Evolutionary conservation across 2,888 invertebrate genomes (phyloP), one percentile per base, ranked within the genome.

Genomic region (Adineta ricciae): DNA sequence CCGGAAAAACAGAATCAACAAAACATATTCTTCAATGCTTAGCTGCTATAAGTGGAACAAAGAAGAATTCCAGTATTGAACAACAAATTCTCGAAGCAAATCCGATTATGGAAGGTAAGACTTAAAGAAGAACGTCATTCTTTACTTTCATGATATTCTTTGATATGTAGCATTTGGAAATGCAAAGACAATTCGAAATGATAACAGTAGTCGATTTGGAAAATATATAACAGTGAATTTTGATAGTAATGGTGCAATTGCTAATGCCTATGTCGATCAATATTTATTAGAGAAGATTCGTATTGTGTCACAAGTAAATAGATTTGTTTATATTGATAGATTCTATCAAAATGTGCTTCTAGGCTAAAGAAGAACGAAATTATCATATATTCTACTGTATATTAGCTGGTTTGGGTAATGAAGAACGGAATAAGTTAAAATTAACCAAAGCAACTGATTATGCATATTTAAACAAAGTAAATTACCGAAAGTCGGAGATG

Each of bases 221-320:
- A 99, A 99, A 92, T 99, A 98, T 91, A 97, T 99, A 88, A 98
- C 99, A 90, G 97, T 99, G 87, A 96, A 97, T 90, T 99, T 99
- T 91, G 97, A 95, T 91, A 93, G 93, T 87, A 93, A 93, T 86
- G 99, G 98, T 24, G 95, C 96, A 5, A 99, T 99, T 87, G 97
- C 98, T 91, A 98, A 98, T 83, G 99, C 98, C 56, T 95, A 96
- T 91, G 99, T 99, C 89, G 97, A 98, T 91, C 98, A 99, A 90
- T 99, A 99, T 91, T 92, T 99, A 87, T 91, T 99, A 89, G 99
- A 99, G 91, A 99, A 99, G 91, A 97, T 97, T 83, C 93, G 98
- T 88, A 96, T 98, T 89, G 97, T 98, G 4, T 95, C 94, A 78
- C 97, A 97, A 91, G 89, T 78, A 78, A 64, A 32, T 38, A 41